phyloP scores from a whole-genome alignment of 2,888 invertebrate species.

The Ochropleura leucogaster region DNA sequence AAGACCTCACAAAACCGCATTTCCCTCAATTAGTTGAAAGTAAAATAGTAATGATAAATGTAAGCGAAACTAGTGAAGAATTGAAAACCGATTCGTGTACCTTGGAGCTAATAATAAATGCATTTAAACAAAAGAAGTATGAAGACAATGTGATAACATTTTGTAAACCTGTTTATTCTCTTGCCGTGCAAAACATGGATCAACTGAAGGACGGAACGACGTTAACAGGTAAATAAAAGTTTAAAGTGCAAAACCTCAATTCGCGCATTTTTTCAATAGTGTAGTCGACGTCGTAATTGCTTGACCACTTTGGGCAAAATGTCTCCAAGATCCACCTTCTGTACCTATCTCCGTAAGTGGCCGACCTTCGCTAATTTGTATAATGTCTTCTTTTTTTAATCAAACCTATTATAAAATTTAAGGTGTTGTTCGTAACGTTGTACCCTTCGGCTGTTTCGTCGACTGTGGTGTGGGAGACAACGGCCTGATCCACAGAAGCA shows the following conservation, averaged over 20 bases:
- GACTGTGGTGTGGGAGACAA: slow-evolving; percentile 94
- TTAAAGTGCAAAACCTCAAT: not conserved
- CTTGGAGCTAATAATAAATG: slow-evolving; percentile 93
- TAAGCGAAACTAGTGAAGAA: slow-evolving; percentile 78
- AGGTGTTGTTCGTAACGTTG: slow-evolving; percentile 96
- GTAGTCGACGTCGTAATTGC: not conserved
- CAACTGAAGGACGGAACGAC: slow-evolving; percentile 91
- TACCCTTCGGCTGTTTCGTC: slow-evolving; percentile 97
- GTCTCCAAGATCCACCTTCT: not conserved
- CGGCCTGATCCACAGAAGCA: slow-evolving; percentile 93
- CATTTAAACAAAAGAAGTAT: slow-evolving; percentile 92
- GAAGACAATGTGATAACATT: slow-evolving; percentile 94
- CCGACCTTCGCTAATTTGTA: not conserved
- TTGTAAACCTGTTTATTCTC: slow-evolving; percentile 93
- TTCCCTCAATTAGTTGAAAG: slow-evolving; percentile 81
- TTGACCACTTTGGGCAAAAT: not conserved
- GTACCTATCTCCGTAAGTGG: not conserved
- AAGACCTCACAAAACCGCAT: slow-evolving; percentile 82
- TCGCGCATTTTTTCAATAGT: not conserved
- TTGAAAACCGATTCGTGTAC: slow-evolving; percentile 92
- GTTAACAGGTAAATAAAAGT: slow-evolving; percentile 89
- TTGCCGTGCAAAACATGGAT: slow-evolving; percentile 92
- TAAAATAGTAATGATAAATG: slow-evolving; percentile 72
- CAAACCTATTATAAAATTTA: slow-evolving; percentile 51
- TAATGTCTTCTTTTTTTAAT: not conserved